phyloP scores from a whole-genome alignment of 2,888 invertebrate species.

The Portevinia maculata region DNA sequence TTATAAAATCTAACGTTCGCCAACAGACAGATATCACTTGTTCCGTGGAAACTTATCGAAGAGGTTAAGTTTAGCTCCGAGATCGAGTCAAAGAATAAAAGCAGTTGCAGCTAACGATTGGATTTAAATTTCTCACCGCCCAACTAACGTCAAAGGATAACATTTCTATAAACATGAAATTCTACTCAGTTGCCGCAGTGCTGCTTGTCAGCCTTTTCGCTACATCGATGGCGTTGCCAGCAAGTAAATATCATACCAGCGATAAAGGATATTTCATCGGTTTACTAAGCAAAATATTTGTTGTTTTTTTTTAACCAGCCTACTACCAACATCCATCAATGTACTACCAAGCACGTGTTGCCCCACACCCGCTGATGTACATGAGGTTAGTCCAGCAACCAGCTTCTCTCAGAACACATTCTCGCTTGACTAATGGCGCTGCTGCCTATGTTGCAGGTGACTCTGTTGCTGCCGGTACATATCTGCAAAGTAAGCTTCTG shows the following conservation, averaged over 20 bases:
- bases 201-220: slow-evolving; percentile 55
- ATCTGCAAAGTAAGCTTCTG: slow-evolving; percentile 79
- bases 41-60: slow-evolving; percentile 82
- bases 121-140: slow-evolving; percentile 10
- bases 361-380: slow-evolving; percentile 80
- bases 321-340: slow-evolving; percentile 80
- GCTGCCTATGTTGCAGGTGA: slow-evolving; percentile 81
- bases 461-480: slow-evolving; percentile 81
- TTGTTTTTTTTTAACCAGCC: slow-evolving; percentile 77
- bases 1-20: slow-evolving; percentile 81
- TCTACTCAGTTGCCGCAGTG: slow-evolving; percentile 43
- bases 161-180: slow-evolving; percentile 42
- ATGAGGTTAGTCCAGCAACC: slow-evolving; percentile 80
- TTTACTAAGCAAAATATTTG: slow-evolving; percentile 8
- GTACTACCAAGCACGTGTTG: slow-evolving; percentile 76
- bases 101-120: slow-evolving; percentile 66
- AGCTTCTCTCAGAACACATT: slow-evolving; percentile 78
- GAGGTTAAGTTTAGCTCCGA: slow-evolving; percentile 83
- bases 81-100: slow-evolving; percentile 77
- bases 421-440: slow-evolving; percentile 78
- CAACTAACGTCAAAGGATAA: slow-evolving; percentile 46
- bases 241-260: slow-evolving; percentile 49
- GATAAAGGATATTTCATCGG: slow-evolving; percentile 4
- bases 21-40: slow-evolving; percentile 81
- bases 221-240: slow-evolving; percentile 56